Evolutionary conservation across 2,888 invertebrate species (phyloP).

Genomic region (Pseudococcus jackbeardsleyi): DNA sequence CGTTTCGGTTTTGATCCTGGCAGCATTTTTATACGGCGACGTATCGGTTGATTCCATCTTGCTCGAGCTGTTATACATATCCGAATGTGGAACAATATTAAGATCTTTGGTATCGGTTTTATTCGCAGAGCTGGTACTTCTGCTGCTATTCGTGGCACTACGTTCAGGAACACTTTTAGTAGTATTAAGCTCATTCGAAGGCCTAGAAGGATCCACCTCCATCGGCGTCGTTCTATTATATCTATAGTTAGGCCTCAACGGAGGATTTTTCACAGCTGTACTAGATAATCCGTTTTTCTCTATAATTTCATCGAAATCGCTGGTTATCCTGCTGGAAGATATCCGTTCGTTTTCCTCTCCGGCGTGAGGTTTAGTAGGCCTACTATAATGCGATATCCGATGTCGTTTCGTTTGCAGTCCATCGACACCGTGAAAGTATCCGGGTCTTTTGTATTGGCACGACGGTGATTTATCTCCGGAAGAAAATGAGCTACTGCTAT

Average conservation of each 20-base stretch:
- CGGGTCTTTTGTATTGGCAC: conserved; percentile 74
- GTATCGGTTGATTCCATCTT: neutral
- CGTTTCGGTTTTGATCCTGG: neutral
- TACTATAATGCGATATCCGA: conserved; percentile 82
- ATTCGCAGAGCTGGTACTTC: neutral
- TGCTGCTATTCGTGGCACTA: conserved; percentile 4
- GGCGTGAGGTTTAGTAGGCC: neutral
- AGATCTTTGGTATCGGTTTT: conserved; percentile 38
- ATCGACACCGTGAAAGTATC: conserved; percentile 75
- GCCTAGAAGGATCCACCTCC: neutral
- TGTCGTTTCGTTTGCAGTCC: conserved; percentile 81
- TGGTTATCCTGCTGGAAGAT: neutral
- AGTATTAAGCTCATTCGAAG: neutral
- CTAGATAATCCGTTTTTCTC: conserved; percentile 24
- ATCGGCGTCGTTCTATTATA: neutral
- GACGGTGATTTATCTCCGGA: conserved; percentile 72
- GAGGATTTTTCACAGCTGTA: conserved; percentile 40
- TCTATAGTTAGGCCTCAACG: conserved; percentile 32
- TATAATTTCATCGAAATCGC: conserved; percentile 29
- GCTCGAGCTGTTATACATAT: neutral
- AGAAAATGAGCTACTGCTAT: conserved; percentile 75
- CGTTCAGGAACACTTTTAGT: conserved; percentile 33
- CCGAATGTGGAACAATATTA: conserved; percentile 46
- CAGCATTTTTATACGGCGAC: neutral
- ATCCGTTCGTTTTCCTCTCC: neutral